Evolutionary conservation across 2,797 vertebrate species (phyloP), one percentile per base, ranked within the genome.

Genomic region (Florisuga fusca): DNA sequence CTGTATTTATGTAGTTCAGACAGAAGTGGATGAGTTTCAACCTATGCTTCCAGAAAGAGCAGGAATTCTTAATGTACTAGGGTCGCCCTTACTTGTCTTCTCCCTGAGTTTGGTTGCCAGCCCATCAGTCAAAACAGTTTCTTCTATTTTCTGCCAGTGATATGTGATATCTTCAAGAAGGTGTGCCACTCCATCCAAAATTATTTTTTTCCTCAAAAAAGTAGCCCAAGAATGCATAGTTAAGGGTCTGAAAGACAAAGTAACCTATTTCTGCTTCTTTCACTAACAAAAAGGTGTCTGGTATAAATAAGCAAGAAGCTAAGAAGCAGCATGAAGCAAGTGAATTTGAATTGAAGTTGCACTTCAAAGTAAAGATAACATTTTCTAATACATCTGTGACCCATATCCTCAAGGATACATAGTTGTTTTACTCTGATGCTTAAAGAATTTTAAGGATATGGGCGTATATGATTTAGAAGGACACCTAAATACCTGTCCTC

Each of bases 341-440:
- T 2, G 68, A 57, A 81, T 87, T 66, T 83, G 43, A 54, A 81
- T 17, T 86, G 84, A 89, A 80, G 46, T 72, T 51, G 66, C 23
- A 75, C 79, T 91, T 94, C 69, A 89, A 89, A 95, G 82, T 10
- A 33, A 85, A 89, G 57, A 77, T 38, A 71, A 77, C 15, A 27
- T 83, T 87, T 94, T 83, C 68, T 84, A 73, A 92, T 45, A 76
- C 27, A 87, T 73, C 51, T 88, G 58, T 82, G 71, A 77, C 72
- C 61, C 57, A 64, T 81, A 93, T 89, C 68, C 53, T 91, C 53
- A 64, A 43, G 36, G 68, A 80, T 77, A 74, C 5, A 33, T 63
- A 66, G 36, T 46, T 91, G 51, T 8, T 62, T 76, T 64, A 48
- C 33, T 69, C 50, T 59, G 41, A 45, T 61, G 57, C 50, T 80